phyloP scores from a whole-genome alignment of 2,113 vertebrate genomes.

The Urocolius indicus region DNA sequence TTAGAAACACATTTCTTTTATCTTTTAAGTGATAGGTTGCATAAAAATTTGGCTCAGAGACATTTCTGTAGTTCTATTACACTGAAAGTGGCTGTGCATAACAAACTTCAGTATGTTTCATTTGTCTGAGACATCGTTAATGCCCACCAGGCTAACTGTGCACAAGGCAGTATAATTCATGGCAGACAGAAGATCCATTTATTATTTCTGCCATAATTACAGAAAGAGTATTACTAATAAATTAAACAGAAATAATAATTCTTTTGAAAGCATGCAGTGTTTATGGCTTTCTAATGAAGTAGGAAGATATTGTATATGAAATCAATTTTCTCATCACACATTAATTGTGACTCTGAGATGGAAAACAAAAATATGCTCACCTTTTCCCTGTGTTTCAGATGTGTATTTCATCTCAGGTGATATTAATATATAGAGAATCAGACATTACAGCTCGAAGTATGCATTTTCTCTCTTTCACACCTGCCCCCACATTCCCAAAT shows the following conservation, averaged over 20 bases:
- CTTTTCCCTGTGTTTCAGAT: conserved; percentile 37
- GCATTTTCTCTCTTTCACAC: not conserved
- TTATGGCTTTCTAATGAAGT: conserved; percentile 50
- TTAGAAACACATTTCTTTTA: not conserved
- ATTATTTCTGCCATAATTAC: conserved; percentile 79
- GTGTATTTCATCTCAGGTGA: conserved; percentile 40
- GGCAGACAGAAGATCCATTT: conserved; percentile 73
- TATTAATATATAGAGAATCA: not conserved
- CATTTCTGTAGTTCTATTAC: not conserved
- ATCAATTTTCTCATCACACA: not conserved
- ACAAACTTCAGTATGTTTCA: conserved; percentile 63
- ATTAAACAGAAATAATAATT: conserved; percentile 73
- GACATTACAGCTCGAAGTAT: not conserved
- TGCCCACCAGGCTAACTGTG: conserved; percentile 45
- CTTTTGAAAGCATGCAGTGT: conserved; percentile 40
- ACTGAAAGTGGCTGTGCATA: conserved; percentile 37
- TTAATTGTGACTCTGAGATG: conserved; percentile 6
- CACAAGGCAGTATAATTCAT: conserved; percentile 67
- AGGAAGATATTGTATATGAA: conserved; percentile 53
- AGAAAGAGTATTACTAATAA: conserved; percentile 74
- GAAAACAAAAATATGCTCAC: conserved; percentile 34
- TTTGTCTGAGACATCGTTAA: conserved; percentile 70
- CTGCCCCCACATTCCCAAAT: not conserved
- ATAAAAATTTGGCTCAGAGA: conserved; percentile 35
- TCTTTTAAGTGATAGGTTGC: conserved; percentile 42